Evolutionary conservation across 2,113 vertebrate genomes (phyloP), one percentile per base, ranked within the genome.

Genomic region (Atlantisia rogersi): DNA sequence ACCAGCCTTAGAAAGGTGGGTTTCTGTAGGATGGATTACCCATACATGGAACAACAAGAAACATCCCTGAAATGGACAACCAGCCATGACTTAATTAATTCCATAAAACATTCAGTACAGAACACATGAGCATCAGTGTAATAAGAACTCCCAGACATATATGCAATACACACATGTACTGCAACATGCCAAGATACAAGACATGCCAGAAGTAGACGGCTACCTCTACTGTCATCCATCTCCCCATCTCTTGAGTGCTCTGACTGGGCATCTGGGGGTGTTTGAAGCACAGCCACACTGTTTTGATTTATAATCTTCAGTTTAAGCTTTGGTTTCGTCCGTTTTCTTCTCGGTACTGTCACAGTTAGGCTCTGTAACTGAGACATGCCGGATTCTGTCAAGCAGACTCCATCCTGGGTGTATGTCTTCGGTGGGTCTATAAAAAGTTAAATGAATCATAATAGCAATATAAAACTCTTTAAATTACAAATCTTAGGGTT

Each of bases 231-330:
- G 68, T 98, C 98, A 71, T 99, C 99, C 97, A 98, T 97, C 82
- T 99, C 98, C 62, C 99, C 99, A 53, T 99, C 99, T 90, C 99
- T 98, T 75, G 98, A 99, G 84, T 98, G 98, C 63, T 99, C 99
- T 25, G 98, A 98, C 42, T 98, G 98, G 48, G 98, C 97, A 70
- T 99, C 99, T n/a, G 98, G 97, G 8, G 98, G 98, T 7, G 99
- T 99, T 97, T 99, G 99, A 73, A 99, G 98, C 62, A 99, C 99
- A 5, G 99, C 99, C 94, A 99, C 99, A 29, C 99, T 99, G 98
- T 99, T 99, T 98, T 99, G 99, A 97, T 99, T 99, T 95, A 99
- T 99, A 97, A 99, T 99, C 97, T 99, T 99, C 97, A 99, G 98
- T 93, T 99, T 99, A 88, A 99, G 98, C 98, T 99, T 99, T 97